phyloP scores from a whole-genome alignment of 2,113 vertebrate genomes.

The Ameiurus melas region DNA sequence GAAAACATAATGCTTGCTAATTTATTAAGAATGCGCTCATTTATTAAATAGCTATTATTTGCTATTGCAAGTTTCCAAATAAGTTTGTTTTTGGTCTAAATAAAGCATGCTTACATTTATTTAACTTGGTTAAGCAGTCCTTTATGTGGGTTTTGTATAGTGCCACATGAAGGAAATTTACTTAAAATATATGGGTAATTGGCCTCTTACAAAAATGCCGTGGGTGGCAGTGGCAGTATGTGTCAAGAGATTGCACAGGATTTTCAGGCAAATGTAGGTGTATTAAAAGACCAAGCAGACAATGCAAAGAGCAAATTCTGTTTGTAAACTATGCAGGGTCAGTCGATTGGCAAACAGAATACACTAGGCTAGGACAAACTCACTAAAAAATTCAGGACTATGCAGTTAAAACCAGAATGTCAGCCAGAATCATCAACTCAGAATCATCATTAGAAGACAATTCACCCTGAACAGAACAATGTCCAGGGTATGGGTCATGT shows the following conservation, averaged over 20 bases:
- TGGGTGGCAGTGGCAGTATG: neutral
- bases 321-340: neutral
- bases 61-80: neutral
- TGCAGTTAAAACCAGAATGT: neutral
- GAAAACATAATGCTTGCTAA: neutral
- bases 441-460: neutral
- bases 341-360: neutral
- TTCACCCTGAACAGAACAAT: neutral
- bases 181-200: neutral
- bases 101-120: neutral
- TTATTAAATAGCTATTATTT: neutral
- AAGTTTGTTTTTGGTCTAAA: neutral
- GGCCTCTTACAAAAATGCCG: neutral
- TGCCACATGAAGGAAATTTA: neutral
- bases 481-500: neutral
- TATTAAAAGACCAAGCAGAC: neutral
- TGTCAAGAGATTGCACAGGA: neutral
- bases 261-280: neutral
- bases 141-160: neutral
- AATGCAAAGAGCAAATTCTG: neutral
- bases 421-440: neutral
- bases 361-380: neutral
- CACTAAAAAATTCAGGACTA: neutral
- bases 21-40: neutral
- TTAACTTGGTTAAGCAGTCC: neutral